Evolutionary conservation across 2,888 invertebrate species (phyloP).

Genomic region (Acanthacorydalis orientalis): DNA sequence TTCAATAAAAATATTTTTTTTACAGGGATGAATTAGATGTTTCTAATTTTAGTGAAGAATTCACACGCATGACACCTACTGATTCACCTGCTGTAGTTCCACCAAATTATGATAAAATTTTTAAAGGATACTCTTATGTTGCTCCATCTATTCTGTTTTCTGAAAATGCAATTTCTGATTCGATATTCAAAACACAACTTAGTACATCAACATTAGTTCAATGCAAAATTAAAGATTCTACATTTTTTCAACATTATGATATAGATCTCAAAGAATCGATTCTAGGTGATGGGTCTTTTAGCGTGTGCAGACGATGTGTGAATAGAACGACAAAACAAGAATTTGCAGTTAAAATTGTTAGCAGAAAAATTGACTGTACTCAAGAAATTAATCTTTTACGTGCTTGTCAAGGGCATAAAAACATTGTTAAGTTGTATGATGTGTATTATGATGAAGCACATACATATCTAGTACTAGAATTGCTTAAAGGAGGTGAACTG

Average conservation of each 20-base stretch:
- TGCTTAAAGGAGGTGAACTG: constrained; percentile 71
- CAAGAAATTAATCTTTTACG: constrained; percentile 65
- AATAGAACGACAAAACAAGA: constrained; percentile 54
- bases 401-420: constrained; percentile 75
- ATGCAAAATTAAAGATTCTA: constrained; percentile 39
- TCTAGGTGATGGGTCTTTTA: constrained; percentile 79
- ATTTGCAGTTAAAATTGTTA: constrained; percentile 80
- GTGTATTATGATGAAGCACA: constrained; percentile 71
- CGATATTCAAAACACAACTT: constrained; percentile 41
- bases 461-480: constrained; percentile 81
- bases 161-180: constrained; percentile 59
- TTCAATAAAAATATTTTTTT: constrained; percentile 7
- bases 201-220: constrained; percentile 14
- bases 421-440: constrained; percentile 70
- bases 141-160: constrained; percentile 81
- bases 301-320: constrained; percentile 68
- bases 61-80: constrained; percentile 79
- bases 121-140: constrained; percentile 88
- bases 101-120: constrained; percentile 68
- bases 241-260: constrained; percentile 74
- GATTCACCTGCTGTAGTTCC: constrained; percentile 87
- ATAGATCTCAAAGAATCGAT: constrained; percentile 49
- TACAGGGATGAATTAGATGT: constrained; percentile 69
- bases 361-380: constrained; percentile 42
- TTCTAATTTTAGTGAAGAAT: constrained; percentile 93